Base-by-base conservation (phyloP, 2,888 invertebrate genomes). In the Masnerella sp. region DNA sequence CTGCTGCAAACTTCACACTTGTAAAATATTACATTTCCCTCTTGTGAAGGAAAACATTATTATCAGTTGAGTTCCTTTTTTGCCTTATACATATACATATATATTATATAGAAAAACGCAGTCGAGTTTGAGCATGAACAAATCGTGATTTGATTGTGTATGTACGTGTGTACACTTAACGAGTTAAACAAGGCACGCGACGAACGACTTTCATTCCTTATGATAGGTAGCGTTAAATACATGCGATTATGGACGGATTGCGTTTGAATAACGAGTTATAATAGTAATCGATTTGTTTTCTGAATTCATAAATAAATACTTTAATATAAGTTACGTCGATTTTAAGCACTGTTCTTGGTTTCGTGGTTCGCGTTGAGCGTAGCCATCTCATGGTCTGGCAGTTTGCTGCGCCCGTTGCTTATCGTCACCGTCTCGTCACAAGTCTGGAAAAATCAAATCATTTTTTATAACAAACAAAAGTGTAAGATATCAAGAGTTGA, bases 401-500 rank as follows among this genome's bases (percentile, higher is more conserved):
- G 75, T 73, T 83, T 85, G 64, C 77, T 83, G 28, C 81, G 82
- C 51, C 85, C 85, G 61, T 85, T 86, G 11, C 78, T 75, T 49
- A 82, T 77, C 22, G 83, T 80, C 65, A 82, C 80, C 8, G 82
- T 75, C 54, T 85, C 84, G 68, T 88, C 88, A 88, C 85, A 88
- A 79, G 85, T 88, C 88, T 88, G 80, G 9, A 72, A 59, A 30
- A 30, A 5, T 30, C 42, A 9, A 42, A 20, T 9, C 3, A 51
- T 17, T 22, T 30, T 30, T 30, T 30, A 18, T n/a, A n/a, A n/a
- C n/a, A n/a, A n/a, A n/a, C n/a, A n/a, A n/a, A n/a, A n/a, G n/a
- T n/a, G n/a, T n/a, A n/a, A n/a, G n/a, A n/a, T n/a, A n/a, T n/a
- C n/a, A n/a, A n/a, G n/a, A n/a, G n/a, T n/a, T n/a, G n/a, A n/a